A percentile compares a stretch with the other conserved stretches of the same genome.
These are phyloP conservation scores for Phaethornis superciliosus DNA, from an alignment of 2,113 vertebrate genomes.

Conservation along the genomic window DNA sequence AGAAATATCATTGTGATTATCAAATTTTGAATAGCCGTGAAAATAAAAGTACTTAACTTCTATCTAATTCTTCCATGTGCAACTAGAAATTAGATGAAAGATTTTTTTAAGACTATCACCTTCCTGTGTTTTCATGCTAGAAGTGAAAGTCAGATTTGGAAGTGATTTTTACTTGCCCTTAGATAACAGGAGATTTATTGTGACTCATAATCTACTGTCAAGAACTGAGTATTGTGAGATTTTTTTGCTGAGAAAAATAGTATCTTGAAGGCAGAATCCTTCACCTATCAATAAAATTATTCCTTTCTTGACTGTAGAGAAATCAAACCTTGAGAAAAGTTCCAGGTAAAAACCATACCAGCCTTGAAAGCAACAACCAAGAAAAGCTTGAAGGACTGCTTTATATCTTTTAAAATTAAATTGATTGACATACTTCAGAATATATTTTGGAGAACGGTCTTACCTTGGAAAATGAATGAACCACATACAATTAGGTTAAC, in stretches of 20 bases:
- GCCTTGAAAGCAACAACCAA: neutral
- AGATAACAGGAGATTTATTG: neutral
- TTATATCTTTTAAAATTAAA: neutral
- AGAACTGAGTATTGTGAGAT: neutral
- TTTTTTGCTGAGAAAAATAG: neutral
- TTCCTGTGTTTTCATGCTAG: neutral
- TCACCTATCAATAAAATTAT: neutral
- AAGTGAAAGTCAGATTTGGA: neutral
- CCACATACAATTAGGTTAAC: neutral
- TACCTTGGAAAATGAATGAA: neutral
- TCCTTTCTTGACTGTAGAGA: neutral
- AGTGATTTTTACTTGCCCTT: neutral
- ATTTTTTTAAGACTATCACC: neutral
- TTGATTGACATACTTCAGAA: neutral
- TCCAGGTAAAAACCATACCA: neutral
- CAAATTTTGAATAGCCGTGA: neutral
- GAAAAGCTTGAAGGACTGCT: neutral
- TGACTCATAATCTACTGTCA: neutral
- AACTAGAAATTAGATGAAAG: neutral
- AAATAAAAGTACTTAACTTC: neutral
- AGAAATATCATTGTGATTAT: neutral
- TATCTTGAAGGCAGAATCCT: neutral
- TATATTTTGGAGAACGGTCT: neutral
- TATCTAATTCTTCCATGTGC: neutral
- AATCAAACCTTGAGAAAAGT: neutral